phyloP scores from a whole-genome alignment of 2,797 vertebrate genomes.

The Lagocephalus sceleratus region DNA sequence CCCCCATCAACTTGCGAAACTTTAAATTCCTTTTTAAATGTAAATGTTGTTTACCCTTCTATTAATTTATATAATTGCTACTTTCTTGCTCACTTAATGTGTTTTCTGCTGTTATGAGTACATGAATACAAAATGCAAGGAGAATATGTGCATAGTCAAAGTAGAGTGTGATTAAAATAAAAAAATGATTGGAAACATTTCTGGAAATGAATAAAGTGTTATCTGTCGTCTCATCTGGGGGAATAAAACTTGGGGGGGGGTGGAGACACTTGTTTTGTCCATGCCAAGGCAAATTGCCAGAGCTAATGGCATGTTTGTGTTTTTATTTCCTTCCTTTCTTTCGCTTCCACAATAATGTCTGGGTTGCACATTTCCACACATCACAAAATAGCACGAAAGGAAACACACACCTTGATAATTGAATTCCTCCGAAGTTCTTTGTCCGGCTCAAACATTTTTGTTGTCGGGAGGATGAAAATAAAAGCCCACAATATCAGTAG shows the following conservation, averaged over 20 bases:
- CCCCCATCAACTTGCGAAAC: too few relatives aligned
- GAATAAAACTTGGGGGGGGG: not conserved
- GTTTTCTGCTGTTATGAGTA: not conserved
- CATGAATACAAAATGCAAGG: not conserved
- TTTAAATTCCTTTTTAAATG: too few relatives aligned
- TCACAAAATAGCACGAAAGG: not conserved
- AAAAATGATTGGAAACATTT: not conserved
- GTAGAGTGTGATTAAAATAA: not conserved
- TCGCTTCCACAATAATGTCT: slow-evolving; percentile 6
- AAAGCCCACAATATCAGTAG: too few relatives aligned
- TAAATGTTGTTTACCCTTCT: too few relatives aligned
- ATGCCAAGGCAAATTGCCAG: slow-evolving; percentile 22
- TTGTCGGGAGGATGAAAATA: not conserved
- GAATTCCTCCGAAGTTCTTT: slow-evolving; percentile 3
- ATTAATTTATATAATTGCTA: too few relatives aligned
- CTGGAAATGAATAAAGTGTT: not conserved
- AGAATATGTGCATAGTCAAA: not conserved
- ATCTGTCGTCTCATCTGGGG: not conserved
- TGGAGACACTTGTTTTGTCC: slow-evolving; percentile 29
- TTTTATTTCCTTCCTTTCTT: slow-evolving; percentile 24
- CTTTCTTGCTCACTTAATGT: too few relatives aligned
- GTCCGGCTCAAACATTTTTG: slow-evolving; percentile 3
- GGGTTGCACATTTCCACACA: not conserved
- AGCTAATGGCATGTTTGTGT: slow-evolving; percentile 34
- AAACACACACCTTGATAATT: not conserved